phyloP scores from a whole-genome alignment of 2,113 vertebrate species.

The Amphiprion percula region DNA sequence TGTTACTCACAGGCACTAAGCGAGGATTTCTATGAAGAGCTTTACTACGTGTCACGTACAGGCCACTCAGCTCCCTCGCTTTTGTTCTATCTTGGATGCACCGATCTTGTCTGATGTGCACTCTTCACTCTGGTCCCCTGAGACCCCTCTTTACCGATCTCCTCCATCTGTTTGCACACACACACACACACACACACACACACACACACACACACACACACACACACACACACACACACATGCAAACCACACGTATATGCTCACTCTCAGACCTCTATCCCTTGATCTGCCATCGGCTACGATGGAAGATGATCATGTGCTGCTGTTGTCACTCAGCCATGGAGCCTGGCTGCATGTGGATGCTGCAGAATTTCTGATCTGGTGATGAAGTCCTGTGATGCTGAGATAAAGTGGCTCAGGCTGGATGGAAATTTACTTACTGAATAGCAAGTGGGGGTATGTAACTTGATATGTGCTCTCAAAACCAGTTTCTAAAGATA shows the following conservation, averaged over 20 bases:
- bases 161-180: conserved; percentile 71
- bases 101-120: conserved; percentile 63
- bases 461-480: background rate
- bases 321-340: conserved; percentile 19
- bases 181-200: conserved; percentile 7
- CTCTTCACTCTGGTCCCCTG: conserved; percentile 55
- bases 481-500: no score
- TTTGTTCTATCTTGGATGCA: conserved; percentile 61
- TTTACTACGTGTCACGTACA: conserved; percentile 49
- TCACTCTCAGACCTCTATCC: conserved; percentile 12
- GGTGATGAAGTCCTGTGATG: conserved; percentile 2
- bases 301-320: conserved; percentile 32
- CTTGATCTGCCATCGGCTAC: conserved; percentile 44
- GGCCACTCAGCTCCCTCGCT: conserved; percentile 43
- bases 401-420: background rate
- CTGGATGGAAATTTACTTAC: background rate
- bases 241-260: background rate
- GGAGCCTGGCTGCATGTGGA: background rate
- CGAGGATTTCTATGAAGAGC: conserved; percentile 35
- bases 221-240: conserved; percentile 2
- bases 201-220: conserved; percentile 8
- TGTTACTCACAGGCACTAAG: conserved; percentile 46
- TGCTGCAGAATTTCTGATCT: background rate
- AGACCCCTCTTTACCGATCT: conserved; percentile 43
- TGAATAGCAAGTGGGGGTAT: background rate